These are phyloP conservation scores for Gephyroberyx darwinii DNA, from an alignment of 2,797 vertebrate species.

Conservation along the genomic window DNA sequence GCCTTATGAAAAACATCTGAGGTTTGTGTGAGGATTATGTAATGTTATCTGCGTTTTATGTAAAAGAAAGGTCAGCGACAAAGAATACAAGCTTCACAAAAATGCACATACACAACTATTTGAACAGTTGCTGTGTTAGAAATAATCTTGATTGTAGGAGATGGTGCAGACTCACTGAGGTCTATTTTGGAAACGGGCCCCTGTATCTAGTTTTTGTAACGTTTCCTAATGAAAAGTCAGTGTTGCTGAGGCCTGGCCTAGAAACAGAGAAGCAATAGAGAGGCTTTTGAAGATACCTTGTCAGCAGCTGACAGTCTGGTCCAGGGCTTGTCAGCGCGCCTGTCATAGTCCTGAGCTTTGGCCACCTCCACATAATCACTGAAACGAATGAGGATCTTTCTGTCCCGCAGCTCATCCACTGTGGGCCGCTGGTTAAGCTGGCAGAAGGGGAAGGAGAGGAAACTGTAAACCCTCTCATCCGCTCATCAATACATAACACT, in stretches of 20 bases:
- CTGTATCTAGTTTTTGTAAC: background rate
- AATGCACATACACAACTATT: background rate
- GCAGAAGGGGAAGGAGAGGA: background rate
- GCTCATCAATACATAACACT: constrained; percentile 1
- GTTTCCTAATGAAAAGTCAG: background rate
- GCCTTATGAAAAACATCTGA: constrained; percentile 16
- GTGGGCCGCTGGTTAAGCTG: constrained; percentile 98
- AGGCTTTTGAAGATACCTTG: constrained; percentile 82
- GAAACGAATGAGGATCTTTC: constrained; percentile 98
- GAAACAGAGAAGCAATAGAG: background rate
- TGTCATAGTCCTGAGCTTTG: constrained; percentile 98
- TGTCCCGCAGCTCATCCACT: constrained; percentile 95
- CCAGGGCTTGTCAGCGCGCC: constrained; percentile 97
- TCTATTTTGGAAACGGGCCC: too few species aligned
- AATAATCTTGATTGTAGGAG: background rate
- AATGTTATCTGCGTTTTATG: background rate
- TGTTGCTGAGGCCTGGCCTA: background rate
- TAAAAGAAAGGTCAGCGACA: background rate
- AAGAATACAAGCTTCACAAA: background rate
- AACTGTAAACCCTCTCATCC: constrained; percentile 2
- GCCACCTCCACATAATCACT: constrained; percentile 99
- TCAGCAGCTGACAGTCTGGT: constrained; percentile 95
- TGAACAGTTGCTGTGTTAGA: background rate
- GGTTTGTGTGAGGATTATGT: constrained; percentile 21
- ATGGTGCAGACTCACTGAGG: too few species aligned